Evolutionary conservation across 2,888 invertebrate genomes (phyloP), one percentile per base, ranked within the genome.

Genomic region (Drosophila robusta): DNA sequence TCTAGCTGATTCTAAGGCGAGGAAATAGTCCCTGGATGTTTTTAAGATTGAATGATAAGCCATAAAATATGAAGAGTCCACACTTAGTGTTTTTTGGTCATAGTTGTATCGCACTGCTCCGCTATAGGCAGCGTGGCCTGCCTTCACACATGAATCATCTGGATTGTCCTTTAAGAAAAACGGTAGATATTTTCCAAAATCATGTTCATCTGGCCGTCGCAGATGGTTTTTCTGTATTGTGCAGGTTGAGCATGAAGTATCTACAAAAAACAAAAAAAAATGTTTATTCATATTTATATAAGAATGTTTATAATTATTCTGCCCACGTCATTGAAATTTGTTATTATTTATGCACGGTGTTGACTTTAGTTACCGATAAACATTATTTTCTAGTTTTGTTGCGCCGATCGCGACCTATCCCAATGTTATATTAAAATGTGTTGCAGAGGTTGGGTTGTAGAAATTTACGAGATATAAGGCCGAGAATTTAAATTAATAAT

Each of bases 1-100:
- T 69, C 98, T 93, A 0, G 98, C 98, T 12, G 95, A 95, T 69
- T 95, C 94, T 91, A 99, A 93, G 0, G 98, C 96, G 18, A 95
- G 94, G 86, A 98, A 98, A 91, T 97, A 99, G 91, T 99, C 99
- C 9, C 94, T 92, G 0, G 98, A 98, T 0, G 95, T 95, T 92
- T 97, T 98, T 44, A 99, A 92, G 18, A 98, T 96, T 0, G 97
- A 96, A 93, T 99, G 99, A 92, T 98, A 99, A 0, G 97, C 94
- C 97, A 97, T 98, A 92, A 97, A 99, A 91, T 98, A 97, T 0
- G 97, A 96, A 0, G 98, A 96, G 0, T 94, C 95, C 0, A 97
- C 94, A 29, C 81, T 73, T 34, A 87, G 66, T 24, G 74, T 74
- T n/a, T 80, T 63, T n/a, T 78, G 68, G 7, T 63, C 34, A 16